Base-by-base conservation (phyloP, 2,888 invertebrate genomes). In the Caenorhabditis uteleia region DNA sequence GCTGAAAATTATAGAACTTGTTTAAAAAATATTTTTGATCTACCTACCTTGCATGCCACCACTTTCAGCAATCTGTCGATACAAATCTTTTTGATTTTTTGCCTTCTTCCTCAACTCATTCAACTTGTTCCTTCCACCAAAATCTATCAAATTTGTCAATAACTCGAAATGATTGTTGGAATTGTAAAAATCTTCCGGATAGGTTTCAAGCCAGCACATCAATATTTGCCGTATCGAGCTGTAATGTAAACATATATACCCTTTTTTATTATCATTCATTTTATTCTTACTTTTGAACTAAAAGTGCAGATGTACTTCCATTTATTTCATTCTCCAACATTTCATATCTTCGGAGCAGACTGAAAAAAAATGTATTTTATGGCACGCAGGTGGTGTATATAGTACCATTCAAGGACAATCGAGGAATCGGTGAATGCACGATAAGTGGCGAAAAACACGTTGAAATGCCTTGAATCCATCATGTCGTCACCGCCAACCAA, bases 151-250 rank as follows among this genome's bases (percentile, higher is more conserved):
- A 85, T 90, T 89, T 69, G 89, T 88, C 80, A 97, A 89, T 78
- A 90, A 89, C 46, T 89, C 87, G 84, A 91, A 91, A 29, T 78
- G 74, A 27, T 65, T 64, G 23, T 71, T 91, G 34, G 90, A 88
- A 75, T 91, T 90, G 65, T 89, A 89, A 85, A 91, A 91, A 86
- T 98, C 98, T 85, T 95, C 95, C 36, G 94, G 92, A 85, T 94
- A 97, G 58, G 92, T 91, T 86, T 97, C 95, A 83, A 98, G 86
- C 98, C 98, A 98, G 40, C 95, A 93, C 84, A 93, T 92, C 74
- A 97, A 88, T 38, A 86, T 84, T 27, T 84, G 84, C 51, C 84
- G 81, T 27, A 85, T 77, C 3, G 84, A 83, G 54, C 84, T 85
- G 65, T 48, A 74, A 53, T 21, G 5, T 16, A 8, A 16, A 42